Conservation (phyloP, 2,797 vertebrate genomes). For the Ctenopoma multispine region DNA sequence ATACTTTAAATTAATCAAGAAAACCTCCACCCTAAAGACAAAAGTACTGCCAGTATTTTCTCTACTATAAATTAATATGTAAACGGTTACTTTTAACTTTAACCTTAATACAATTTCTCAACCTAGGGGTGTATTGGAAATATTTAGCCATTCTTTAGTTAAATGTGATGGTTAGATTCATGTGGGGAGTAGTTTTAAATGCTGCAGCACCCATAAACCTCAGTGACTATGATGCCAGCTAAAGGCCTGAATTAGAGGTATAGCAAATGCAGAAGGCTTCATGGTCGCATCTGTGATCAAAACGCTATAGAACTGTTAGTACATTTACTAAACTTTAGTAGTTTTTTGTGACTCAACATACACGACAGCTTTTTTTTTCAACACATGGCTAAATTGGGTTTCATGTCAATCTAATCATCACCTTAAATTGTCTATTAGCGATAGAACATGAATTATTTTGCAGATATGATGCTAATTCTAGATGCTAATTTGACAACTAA, state of each 20-base stretch:
- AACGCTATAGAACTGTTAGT: background rate
- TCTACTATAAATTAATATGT: constrained; percentile 24
- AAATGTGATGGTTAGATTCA: background rate
- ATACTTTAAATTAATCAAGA: constrained; percentile 23
- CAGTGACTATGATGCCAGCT: too few relatives aligned
- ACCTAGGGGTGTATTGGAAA: constrained; percentile 5
- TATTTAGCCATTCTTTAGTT: constrained; percentile 8
- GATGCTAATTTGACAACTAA: too few relatives aligned
- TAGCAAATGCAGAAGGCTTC: background rate
- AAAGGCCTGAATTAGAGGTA: background rate
- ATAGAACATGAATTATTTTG: too few relatives aligned
- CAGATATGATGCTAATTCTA: too few relatives aligned
- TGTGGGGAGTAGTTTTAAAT: background rate
- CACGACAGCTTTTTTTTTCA: too few relatives aligned
- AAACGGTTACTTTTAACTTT: constrained; percentile 17
- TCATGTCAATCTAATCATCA: too few relatives aligned
- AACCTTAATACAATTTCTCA: constrained; percentile 13
- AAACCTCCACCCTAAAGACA: constrained; percentile 19
- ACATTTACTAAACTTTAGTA: background rate
- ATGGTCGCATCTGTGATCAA: background rate
- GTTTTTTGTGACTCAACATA: too few relatives aligned
- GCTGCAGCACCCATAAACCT: background rate
- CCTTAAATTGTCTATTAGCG: too few relatives aligned
- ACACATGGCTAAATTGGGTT: too few relatives aligned
- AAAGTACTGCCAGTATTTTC: constrained; percentile 13